Percentiles rank a stretch among this genome's conserved stretches.
Evolutionary conservation across 2,113 vertebrate species (phyloP).

Genomic region (Otis tarda): DNA sequence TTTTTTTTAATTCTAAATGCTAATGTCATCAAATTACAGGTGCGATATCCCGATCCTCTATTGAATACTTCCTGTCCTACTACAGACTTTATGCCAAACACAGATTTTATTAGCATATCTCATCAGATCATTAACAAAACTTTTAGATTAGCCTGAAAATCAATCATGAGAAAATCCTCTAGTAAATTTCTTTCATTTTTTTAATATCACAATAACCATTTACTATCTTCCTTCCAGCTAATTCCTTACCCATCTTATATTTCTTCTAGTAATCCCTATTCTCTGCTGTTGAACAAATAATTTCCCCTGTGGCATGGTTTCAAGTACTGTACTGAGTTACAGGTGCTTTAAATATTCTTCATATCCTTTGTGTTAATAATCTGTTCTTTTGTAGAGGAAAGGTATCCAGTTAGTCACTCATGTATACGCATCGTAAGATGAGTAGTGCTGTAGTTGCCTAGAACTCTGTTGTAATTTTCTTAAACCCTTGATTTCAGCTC

Average conservation of each 20-base stretch:
- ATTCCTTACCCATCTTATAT: neutral
- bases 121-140: neutral
- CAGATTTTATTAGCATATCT: neutral
- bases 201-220: neutral
- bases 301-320: neutral
- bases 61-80: neutral
- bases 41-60: neutral
- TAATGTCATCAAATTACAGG: neutral
- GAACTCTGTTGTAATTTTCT: neutral
- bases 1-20: neutral
- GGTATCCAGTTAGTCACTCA: neutral
- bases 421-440: neutral
- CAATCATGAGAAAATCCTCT: neutral
- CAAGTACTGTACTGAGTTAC: neutral
- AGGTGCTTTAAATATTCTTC: slow-evolving; percentile 3
- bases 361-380: neutral
- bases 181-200: neutral
- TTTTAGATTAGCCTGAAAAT: neutral
- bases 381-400: neutral
- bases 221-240: neutral
- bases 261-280: neutral
- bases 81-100: neutral
- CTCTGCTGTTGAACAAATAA: neutral
- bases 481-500: neutral
- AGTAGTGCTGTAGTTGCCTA: neutral